These are phyloP conservation scores for Cariama cristata DNA, from an alignment of 2,113 vertebrate genomes.

Conservation along the genomic window DNA sequence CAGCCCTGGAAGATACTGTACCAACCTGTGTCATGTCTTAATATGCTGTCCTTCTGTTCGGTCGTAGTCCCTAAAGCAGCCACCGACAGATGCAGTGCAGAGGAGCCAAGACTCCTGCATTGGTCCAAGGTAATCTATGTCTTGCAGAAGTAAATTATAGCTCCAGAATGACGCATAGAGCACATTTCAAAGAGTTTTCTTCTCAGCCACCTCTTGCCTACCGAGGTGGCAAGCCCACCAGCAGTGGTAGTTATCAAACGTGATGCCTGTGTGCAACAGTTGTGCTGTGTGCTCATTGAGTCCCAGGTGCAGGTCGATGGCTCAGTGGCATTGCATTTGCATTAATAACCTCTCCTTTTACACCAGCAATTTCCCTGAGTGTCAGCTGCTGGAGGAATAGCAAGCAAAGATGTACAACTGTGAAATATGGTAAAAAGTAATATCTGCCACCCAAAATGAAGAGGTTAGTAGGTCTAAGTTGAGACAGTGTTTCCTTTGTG, in stretches of 20 bases:
- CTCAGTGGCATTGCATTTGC: neutral
- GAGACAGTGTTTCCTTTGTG: neutral
- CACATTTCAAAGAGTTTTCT: neutral
- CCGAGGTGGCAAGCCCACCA: neutral
- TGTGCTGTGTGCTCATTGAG: neutral
- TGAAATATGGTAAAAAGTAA: neutral
- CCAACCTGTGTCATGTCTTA: neutral
- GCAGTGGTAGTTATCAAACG: neutral
- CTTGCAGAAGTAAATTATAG: neutral
- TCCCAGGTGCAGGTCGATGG: neutral
- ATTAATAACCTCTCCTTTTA: neutral
- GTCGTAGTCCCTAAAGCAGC: neutral
- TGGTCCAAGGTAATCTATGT: neutral
- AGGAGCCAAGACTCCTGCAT: neutral
- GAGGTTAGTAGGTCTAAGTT: neutral
- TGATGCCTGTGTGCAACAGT: rapidly evolving
- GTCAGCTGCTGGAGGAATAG: neutral
- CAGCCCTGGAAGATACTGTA: neutral
- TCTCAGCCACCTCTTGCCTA: neutral
- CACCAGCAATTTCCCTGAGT: neutral
- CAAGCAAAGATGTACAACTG: neutral
- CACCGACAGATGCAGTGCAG: rapidly evolving
- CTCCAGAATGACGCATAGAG: neutral
- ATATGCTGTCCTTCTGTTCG: neutral
- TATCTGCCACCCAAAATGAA: neutral